A percentile compares a stretch with the other conserved stretches of the same genome.
These are phyloP conservation scores for Hartigia nigra DNA, from an alignment of 2,888 invertebrate species.

Conservation along the genomic window DNA sequence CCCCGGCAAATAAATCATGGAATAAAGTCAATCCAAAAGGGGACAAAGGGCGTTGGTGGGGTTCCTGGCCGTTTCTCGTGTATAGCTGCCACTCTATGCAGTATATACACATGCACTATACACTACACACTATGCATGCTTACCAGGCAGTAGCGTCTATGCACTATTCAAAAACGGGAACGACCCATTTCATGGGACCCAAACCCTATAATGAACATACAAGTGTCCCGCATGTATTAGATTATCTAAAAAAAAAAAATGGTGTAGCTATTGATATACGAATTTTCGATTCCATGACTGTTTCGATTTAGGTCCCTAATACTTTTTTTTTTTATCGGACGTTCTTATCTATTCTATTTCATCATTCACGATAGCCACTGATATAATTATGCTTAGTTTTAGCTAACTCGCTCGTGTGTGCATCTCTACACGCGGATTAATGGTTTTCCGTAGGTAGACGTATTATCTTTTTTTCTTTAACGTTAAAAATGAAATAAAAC, in stretches of 20 bases:
- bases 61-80: neutral
- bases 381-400: neutral
- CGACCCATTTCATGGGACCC: neutral
- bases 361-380: neutral
- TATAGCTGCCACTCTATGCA: conserved; percentile 1
- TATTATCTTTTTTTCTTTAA: neutral
- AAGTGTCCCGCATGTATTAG: neutral
- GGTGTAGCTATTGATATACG: neutral
- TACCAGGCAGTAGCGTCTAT: neutral
- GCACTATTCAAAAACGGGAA: neutral
- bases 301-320: neutral
- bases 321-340: neutral
- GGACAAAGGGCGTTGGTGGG: conserved; percentile 6
- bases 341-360: neutral
- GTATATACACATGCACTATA: no score
- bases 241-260: neutral
- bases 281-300: neutral
- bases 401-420: neutral
- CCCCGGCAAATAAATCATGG: conserved; percentile 16
- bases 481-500: neutral
- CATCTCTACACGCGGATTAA: neutral
- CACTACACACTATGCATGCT: neutral
- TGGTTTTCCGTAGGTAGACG: neutral
- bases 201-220: neutral
- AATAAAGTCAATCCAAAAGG: conserved; percentile 19